phyloP scores from a whole-genome alignment of 2,113 vertebrate species.

The Megalops atlanticus region DNA sequence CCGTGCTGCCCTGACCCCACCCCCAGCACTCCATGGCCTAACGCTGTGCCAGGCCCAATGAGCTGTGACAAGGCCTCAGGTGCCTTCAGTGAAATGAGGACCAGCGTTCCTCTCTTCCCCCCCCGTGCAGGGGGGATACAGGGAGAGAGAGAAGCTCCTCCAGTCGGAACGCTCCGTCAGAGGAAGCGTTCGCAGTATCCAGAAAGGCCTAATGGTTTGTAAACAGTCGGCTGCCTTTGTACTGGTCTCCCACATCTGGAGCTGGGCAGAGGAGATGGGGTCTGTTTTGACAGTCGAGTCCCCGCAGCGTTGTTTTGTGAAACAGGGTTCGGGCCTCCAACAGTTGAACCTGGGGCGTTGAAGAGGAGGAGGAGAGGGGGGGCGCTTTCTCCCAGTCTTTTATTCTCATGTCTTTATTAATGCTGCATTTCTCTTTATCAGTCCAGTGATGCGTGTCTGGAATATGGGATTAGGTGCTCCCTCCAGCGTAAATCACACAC shows the following conservation, averaged over 20 bases:
- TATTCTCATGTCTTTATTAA: not conserved
- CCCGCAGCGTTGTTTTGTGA: slow-evolving; percentile 32
- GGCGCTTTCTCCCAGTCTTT: not conserved
- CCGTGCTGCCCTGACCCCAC: not conserved
- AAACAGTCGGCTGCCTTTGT: slow-evolving; percentile 19
- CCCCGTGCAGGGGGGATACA: not conserved
- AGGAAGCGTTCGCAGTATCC: slow-evolving; percentile 23
- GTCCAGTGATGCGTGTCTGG: not conserved
- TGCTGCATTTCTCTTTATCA: not conserved
- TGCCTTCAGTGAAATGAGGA: slow-evolving; percentile 21
- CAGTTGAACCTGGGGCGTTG: slow-evolving; percentile 44
- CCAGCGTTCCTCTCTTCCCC: not conserved
- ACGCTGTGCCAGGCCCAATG: slow-evolving; percentile 8
- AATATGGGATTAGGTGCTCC: not conserved
- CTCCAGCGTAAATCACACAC: not conserved
- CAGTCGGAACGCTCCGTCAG: slow-evolving; percentile 2
- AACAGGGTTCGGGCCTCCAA: slow-evolving; percentile 42
- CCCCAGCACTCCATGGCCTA: not conserved
- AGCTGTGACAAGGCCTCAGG: slow-evolving; percentile 6
- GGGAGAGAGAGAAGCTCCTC: not conserved
- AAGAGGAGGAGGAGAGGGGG: slow-evolving; percentile 29
- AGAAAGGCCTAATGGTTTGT: slow-evolving; percentile 24
- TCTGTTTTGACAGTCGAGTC: slow-evolving; percentile 59
- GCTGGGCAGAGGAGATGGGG: slow-evolving; percentile 30
- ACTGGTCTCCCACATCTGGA: slow-evolving; percentile 53